Base-by-base conservation (phyloP, 2,797 vertebrate species). In the Anguilla megastoma region DNA sequence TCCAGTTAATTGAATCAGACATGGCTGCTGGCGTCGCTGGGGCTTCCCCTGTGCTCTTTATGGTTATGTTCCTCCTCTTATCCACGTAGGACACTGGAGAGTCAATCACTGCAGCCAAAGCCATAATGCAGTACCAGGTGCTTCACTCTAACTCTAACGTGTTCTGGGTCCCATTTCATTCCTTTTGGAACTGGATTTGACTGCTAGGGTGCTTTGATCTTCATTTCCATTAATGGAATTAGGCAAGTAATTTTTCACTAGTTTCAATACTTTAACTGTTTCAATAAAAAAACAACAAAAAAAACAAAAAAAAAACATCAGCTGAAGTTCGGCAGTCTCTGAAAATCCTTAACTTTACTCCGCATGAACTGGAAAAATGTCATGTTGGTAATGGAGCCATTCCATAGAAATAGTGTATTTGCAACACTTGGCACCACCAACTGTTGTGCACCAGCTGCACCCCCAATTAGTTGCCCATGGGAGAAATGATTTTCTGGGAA, bases 1-100 rank as follows among this genome's bases (percentile, higher is more conserved):
- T 91, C 91, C 88, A 80, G 7, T 85, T 89, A 91, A 92, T 91
- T 91, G 88, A 91, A 92, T 91, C 89, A 89, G 88, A 90, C 88
- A 83, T 87, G 4, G 88, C 87, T 91, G 36, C 89, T 90, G 90
- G 90, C 87, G 85, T 30, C 27, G 69, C 27, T 33, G 69, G 7
- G 33, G 27, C 63, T 69, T 69, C 63, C 63, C 63, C 27, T 16
- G 8, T 69, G 63, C 63, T 69, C 21, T 69, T 69, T 69, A 69
- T 69, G 63, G 63, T 69, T 14, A 69, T 8, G 14, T 69, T 69
- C 24, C n/a, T 7, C 63, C 56, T 58, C 56, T 58, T 14, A 2
- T 58, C 56, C 56, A 58, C 56, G 14, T 58, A 16, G 14, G 56
- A 58, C 63, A 69, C 63, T 69, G 63, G 63, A 69, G 63, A 24